Evolutionary conservation across 1,140 invertebrate species (phyloP), one percentile per base, ranked within the genome.

Genomic region (Atta colombica): DNA sequence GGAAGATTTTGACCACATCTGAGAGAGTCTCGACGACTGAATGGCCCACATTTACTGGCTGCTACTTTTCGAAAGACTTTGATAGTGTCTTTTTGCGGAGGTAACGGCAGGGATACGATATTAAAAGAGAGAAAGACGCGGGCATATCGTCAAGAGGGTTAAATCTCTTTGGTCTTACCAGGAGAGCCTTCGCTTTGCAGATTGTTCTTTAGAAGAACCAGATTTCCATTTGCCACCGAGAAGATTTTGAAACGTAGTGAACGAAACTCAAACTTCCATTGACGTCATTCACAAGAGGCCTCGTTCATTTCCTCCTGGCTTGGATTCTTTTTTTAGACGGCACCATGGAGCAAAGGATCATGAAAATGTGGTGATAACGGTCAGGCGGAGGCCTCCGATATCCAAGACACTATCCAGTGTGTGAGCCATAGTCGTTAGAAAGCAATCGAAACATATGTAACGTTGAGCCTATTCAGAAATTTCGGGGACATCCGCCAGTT

Each of bases 281-380:
- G 89, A 89, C 68, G 63, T 77, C 58, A 87, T 35, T 21, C 25
- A 53, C 69, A 58, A 77, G 21, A 75, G 39, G 89, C 80, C 88
- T 88, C 88, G 78, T 77, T 74, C 16, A 63, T 45, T 66, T 3
- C 49, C 16, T 14, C 68, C 51, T 55, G 58, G 60, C 55, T 55
- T 21, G 25, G 49, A 53, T 89, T 87, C 18, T 90, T 68, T 61
- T 87, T 84, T 89, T 82, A 35, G 51, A 88, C 74, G 86, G 71
- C 91, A 88, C 63, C 75, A 95, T 95, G 94, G 93, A 94, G 89
- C 92, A 90, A 88, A 95, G 92, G 88, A 94, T 94, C 63, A 85
- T 94, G 89, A 95, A 94, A 94, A 95, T 95, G 94, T 94, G 91
- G 94, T 95, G 94, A 95, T 92, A 89, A 88, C 77, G 92, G 89